Base-by-base conservation (phyloP, 2,797 vertebrate species). In the Ctenopoma multispine region DNA sequence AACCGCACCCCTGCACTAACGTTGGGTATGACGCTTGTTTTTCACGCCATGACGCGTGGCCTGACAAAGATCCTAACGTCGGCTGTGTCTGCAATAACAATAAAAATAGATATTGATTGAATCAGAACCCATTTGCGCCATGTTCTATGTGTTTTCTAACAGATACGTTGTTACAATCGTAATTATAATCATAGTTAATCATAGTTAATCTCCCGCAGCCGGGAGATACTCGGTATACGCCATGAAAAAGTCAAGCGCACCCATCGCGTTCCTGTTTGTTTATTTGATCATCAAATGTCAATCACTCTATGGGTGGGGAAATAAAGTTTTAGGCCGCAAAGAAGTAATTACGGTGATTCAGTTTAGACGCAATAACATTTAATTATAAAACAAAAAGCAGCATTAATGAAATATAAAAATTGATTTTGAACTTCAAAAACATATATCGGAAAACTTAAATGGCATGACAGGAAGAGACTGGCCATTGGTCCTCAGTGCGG, bases 401-500 rank as follows among this genome's bases (percentile, higher is more conserved):
- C 0, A 61, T 17, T 21, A 40, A 17, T 20, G 0, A 57, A 29
- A 0, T 21, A 0, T 57, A 1, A 15, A n/a, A 62, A 38, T 3
- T 4, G 1, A 0, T 4, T 31, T 27, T 49, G 1, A 36, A 54
- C 10, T 38, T 61, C 27, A 8, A 74, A 65, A 70, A 31, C 4
- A 60, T 0, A 43, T 36, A 24, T 59, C 7, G 0, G 13, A 1
- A 60, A 62, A 64, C 15, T 7, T 71, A 7, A 1, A 38, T 31
- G 17, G 50, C 63, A 44, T n/a, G 21, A 75, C 72, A 80, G 81
- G 86, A 88, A 87, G 55, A 82, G 50, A 68, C 63, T 34, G 9
- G 3, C 66, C 36, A 93, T 93, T 93, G 93, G 93, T 78, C 61
- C 3, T 36, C 62, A n/a, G 21, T 34, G 2, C 50, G 13, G 21